Evolutionary conservation across 2,113 vertebrate species (phyloP), one percentile per base, ranked within the genome.

Genomic region (Sitta europaea): DNA sequence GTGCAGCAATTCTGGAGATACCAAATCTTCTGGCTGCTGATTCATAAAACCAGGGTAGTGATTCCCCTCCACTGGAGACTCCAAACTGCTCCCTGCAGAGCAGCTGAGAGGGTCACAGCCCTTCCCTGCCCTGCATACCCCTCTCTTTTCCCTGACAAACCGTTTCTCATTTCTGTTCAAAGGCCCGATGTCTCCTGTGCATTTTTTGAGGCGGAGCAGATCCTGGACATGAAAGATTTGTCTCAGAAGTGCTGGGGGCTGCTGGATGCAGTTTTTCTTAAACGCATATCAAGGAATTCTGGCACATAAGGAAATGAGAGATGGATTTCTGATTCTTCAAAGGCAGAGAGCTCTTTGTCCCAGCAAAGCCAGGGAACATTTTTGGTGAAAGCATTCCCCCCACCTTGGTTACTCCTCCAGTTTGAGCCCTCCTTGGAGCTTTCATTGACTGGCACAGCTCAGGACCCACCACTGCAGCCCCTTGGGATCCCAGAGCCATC

Each of bases 401-500:
- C 65, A 45, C 54, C 55, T 92, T 31, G 12, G 17, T n/a, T 70
- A 63, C 7, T 21, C 20, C 6, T 67, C 7, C 72, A 86, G 28
- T 6, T 1, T 16, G 42, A 47, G 43, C 24, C 21, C 21, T 66
- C 1, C 7, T 1, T 3, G 43, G 27, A 35, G 14, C 50, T 76
- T 45, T 43, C 36, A 43, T 5, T 42, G 48, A 9, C 8, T 7
- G 54, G 28, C 16, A 16, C 14, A 82, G 25, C 11, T 51, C 11
- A 14, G 14, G 36, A n/a, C 12, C 15, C 24, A 29, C 3, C 38
- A 21, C 11, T 66, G 36, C 36, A 79, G 59, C 14, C 36, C 53
- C 36, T 35, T 0, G 0, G 20, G 50, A 57, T 19, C 42, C n/a
- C 2, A 1, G 6, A 67, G 61, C 18, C 36, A 14, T 4, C 24